phyloP scores from a whole-genome alignment of 2,888 invertebrate species.

The Parascotia fuliginaria region DNA sequence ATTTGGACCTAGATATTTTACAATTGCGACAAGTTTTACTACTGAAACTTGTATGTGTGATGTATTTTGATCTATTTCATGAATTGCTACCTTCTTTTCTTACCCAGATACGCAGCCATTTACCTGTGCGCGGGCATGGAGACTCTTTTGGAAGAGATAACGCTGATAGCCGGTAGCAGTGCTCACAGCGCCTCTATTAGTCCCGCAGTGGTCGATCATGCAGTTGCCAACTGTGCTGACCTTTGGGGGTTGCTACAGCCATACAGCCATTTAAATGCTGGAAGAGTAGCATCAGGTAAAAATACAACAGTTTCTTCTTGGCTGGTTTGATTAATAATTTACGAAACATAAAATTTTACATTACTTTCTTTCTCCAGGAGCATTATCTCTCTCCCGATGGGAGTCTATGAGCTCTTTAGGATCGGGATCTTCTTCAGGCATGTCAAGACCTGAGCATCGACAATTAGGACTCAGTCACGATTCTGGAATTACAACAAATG shows the following conservation, averaged over 20 bases:
- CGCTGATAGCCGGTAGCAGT: conserved; percentile 64
- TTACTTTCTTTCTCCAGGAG: too few relatives aligned
- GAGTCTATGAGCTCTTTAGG: conserved; percentile 89
- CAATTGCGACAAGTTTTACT: too few relatives aligned
- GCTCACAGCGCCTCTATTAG: conserved; percentile 87
- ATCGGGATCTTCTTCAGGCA: conserved; percentile 78
- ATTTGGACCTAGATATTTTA: too few relatives aligned
- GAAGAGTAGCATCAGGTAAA: conserved; percentile 93
- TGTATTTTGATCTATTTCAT: too few relatives aligned
- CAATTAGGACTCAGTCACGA: conserved; percentile 78
- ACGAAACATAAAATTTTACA: background rate
- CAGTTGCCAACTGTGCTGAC: conserved; percentile 94
- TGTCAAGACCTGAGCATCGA: conserved; percentile 67
- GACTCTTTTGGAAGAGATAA: conserved; percentile 94
- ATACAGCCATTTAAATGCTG: conserved; percentile 95
- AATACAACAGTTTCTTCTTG: background rate
- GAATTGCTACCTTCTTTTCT: background rate
- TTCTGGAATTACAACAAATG: conserved; percentile 80
- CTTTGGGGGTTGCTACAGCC: conserved; percentile 96
- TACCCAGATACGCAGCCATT: conserved; percentile 92
- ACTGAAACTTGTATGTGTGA: too few relatives aligned
- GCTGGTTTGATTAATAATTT: background rate
- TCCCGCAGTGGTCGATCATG: conserved; percentile 92
- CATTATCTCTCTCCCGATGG: conserved; percentile 94
- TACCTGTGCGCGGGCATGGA: conserved; percentile 96